Evolutionary conservation across 2,797 vertebrate species (phyloP).

Genomic region (Gallinago solitaria): DNA sequence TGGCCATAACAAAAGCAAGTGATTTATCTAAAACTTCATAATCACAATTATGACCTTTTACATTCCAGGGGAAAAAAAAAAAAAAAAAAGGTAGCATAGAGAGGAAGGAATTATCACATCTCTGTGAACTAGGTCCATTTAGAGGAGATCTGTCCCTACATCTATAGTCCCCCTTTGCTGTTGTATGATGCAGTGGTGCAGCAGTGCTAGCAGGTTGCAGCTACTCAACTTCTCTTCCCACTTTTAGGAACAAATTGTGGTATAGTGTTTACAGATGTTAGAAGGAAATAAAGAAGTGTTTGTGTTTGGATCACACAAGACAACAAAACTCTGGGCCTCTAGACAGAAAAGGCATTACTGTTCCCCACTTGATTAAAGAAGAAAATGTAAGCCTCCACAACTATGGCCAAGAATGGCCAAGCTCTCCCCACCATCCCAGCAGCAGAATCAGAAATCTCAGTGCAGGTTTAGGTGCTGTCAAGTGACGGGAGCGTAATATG

Average conservation of each 20-base stretch:
- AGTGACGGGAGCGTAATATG: not conserved
- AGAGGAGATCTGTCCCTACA: not conserved
- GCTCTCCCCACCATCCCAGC: not conserved
- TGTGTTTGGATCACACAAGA: not conserved
- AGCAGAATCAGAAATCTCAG: not conserved
- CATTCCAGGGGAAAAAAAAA: not conserved
- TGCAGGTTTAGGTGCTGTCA: not conserved
- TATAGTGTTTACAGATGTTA: not conserved
- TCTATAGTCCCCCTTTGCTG: not conserved
- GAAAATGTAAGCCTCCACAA: not conserved
- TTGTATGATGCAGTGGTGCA: not conserved
- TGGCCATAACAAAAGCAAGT: not conserved
- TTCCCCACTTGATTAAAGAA: not conserved
- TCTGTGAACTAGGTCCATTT: not conserved
- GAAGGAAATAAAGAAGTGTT: not conserved
- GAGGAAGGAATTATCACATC: not conserved
- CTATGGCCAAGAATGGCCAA: not conserved
- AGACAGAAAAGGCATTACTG: not conserved
- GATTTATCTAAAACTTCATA: conserved; percentile 3
- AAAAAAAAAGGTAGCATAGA: not conserved
- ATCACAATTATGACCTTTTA: not conserved
- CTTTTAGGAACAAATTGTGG: not conserved
- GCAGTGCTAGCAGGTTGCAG: not conserved
- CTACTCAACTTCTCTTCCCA: not conserved
- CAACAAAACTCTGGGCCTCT: not conserved